Evolutionary conservation across 64 coral and sea anemone species (phyloP), one percentile per base, ranked within the genome.

Genomic region (Montipora cactus): DNA sequence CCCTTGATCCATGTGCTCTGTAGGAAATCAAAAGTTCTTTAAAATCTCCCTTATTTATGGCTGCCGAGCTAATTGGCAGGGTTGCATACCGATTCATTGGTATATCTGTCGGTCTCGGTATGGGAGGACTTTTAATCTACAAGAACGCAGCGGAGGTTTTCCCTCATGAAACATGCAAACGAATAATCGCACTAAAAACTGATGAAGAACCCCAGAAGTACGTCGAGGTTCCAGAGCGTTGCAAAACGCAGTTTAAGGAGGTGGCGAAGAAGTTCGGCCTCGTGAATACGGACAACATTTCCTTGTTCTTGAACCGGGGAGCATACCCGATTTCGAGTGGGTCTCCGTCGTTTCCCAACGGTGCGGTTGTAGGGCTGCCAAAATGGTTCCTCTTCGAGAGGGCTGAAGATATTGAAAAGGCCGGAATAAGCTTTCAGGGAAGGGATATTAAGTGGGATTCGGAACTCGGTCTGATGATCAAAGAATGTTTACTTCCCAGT

Each of bases 381-480:
- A 93, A 93, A 48, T 98, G 96, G 96, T 98, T 92, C 47, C 79
- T 89, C 57, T 98, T 98, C 46, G 48, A 85, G 25, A 92, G 45
- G 53, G 52, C 15, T 20, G 70, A 98, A 76, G 96, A 98, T 80
- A 79, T 98, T 0, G 88, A 90, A 79, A 98, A 92, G 6, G 94
- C 93, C 37, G 90, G 90, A 28, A 87, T 98, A 21, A 98, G 81
- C 70, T 98, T 98, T 66, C 91, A 95, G 81, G 87, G 76, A 74
- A 89, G 96, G 44, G 81, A 90, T 5, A 98, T 98, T 64, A 98
- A 95, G 59, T 98, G 96, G 96, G 84, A 98, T 47, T 98, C 96
- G 5, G 93, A 98, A 7, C 74, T 98, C 47, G 96, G 96, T 69
- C 44, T 72, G 11, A 93, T 89, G 78, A 98, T 98, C 53, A 98